phyloP scores from a whole-genome alignment of 2,888 invertebrate species.

The Sarcophaga caerulescens region DNA sequence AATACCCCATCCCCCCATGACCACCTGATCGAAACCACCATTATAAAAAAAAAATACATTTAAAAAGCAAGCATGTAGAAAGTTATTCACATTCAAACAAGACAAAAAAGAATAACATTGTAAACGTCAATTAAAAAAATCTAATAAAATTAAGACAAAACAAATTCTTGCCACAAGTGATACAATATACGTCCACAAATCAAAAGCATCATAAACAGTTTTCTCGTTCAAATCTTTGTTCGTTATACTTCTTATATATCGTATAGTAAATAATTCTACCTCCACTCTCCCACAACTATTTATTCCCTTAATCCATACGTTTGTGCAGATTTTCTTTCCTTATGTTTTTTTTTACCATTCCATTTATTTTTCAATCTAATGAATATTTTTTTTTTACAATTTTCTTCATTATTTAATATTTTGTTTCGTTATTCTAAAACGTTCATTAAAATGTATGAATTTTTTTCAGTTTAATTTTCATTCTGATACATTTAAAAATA shows the following conservation, averaged over 20 bases:
- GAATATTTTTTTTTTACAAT: constrained; percentile 25
- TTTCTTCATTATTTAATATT: constrained; percentile 33
- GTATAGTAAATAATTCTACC: constrained; percentile 45
- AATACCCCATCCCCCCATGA: constrained; percentile 15
- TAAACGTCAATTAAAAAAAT: constrained; percentile 45
- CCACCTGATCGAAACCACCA: constrained; percentile 53
- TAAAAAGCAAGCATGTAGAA: constrained; percentile 56
- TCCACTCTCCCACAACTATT: not conserved
- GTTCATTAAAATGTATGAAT: too few species aligned
- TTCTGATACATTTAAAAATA: too few species aligned
- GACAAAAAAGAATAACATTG: constrained; percentile 59
- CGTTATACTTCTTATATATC: constrained; percentile 51
- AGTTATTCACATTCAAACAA: constrained; percentile 61
- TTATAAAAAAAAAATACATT: constrained; percentile 22
- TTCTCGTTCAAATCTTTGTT: constrained; percentile 57
- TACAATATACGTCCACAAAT: constrained; percentile 24
- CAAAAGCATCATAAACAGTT: constrained; percentile 12
- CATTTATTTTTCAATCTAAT: constrained; percentile 37
- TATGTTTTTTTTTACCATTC: constrained; percentile 36
- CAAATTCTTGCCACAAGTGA: constrained; percentile 39
- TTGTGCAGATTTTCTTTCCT: constrained; percentile 46
- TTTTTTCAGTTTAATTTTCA: too few species aligned
- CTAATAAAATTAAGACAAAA: constrained; percentile 25
- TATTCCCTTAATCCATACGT: constrained; percentile 24
- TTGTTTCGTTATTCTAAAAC: not conserved